A percentile compares a stretch with the other conserved stretches of the same genome.
Evolutionary conservation across 2,113 vertebrate genomes (phyloP).

Genomic region (Actinemys pallida): DNA sequence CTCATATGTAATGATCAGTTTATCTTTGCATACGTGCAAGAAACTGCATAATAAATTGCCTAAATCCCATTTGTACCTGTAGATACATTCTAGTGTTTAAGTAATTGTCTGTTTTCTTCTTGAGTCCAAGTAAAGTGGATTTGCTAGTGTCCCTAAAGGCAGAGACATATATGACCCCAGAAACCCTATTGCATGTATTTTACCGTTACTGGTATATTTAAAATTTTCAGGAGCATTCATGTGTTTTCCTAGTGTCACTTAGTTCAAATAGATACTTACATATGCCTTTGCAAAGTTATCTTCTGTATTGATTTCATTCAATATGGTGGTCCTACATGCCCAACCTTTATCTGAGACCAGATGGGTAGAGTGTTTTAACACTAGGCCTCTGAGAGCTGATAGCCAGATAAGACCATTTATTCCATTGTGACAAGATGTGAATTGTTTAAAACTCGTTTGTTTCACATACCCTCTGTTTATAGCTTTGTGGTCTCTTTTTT

Average conservation of each 20-base stretch:
- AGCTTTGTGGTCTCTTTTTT: not conserved
- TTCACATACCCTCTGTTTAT: not conserved
- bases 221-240: not conserved
- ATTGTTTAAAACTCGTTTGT: not conserved
- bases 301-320: not conserved
- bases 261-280: not conserved
- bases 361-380: not conserved
- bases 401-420: not conserved
- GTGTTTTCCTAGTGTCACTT: not conserved
- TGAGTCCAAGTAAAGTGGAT: not conserved
- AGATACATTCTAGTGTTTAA: not conserved
- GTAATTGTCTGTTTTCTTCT: not conserved
- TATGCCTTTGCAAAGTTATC: not conserved
- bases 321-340: not conserved
- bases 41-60: no score
- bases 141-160: not conserved
- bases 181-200: not conserved
- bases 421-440: not conserved
- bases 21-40: no score
- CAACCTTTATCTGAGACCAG: not conserved
- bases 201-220: not conserved
- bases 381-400: not conserved
- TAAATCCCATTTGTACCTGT: not conserved
- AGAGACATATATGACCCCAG: not conserved
- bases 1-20: no score